Evolutionary conservation across 2,888 invertebrate species (phyloP), one percentile per base, ranked within the genome.

Genomic region (Sycophila texana): DNA sequence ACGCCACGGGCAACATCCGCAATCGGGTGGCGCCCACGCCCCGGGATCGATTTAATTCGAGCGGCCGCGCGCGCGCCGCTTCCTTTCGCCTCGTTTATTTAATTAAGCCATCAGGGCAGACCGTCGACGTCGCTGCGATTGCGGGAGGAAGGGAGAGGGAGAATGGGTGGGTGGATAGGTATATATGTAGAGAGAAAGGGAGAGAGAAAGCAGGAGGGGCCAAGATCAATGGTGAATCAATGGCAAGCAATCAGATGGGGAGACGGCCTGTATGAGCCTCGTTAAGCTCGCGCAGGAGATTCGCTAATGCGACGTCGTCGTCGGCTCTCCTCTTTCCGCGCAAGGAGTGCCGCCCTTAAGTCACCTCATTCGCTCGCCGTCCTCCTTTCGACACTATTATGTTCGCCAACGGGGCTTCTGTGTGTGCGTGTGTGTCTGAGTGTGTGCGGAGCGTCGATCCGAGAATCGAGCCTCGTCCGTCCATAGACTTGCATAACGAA

Each of bases 161-260:
- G 39, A 10, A 39, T 10, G 7, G 39, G 10, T 39, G 39, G 10
- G 18, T 13, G n/a, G 51, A 58, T 51, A 12, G 67, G 26, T 26
- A 26, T 26, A 26, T 26, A 26, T 26, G 26, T 26, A 26, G 1
- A 26, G n/a, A 3, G 20, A 18, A 22, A 47, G 0, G 39, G 0
- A 10, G 39, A 30, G 14, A 60, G 60, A 47, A 60, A 16, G 60
- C 22, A 39, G 57, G 53, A 58, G 55, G 39, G 47, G 67, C 55
- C 18, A n/a, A 63, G 74, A 79, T 79, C 78, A 79, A 74, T 74
- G 73, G 58, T 16, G 72, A 79, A 79, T 79, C 79, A 75, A 72
- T 67, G 72, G 39, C 75, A 60, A 67, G 18, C 60, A 71, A 66
- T 67, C 58, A 65, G 26, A 18, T n/a, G 60, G 18, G 26, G 51